Evolutionary conservation across 2,888 invertebrate species (phyloP), one percentile per base, ranked within the genome.

Genomic region (Ellobium chinense): DNA sequence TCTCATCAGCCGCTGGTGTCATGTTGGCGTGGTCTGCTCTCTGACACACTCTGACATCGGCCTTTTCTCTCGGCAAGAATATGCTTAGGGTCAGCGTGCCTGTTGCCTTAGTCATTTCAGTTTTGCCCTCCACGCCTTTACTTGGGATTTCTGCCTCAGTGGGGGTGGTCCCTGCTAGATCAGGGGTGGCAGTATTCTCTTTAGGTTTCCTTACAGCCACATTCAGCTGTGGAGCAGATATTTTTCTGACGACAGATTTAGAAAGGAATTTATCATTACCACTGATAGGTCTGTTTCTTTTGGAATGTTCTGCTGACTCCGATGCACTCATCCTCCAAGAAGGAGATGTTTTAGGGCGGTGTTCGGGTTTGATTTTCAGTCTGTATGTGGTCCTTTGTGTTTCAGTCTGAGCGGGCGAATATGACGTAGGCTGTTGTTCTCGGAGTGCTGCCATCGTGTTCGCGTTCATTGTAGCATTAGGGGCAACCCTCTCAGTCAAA

Each of bases 31-130:
- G 27, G 63, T 63, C 63, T 29, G 63, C 63, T 63, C 63, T 63
- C 18, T 63, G 2, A 29, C 63, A 63, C 12, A 29, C 27, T 27
- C 29, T 3, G 4, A 18, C 24, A 3, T 63, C 63, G 24, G n/a
- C 31, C 14, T 9, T 63, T 63, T 63, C 63, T 63, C 63, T n/a
- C 3, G 63, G 63, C 63, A 63, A 63, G 29, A 63, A 63, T n/a
- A 63, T 29, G 31, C 63, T 63, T 12, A 63, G 29, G 2, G 63
- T 29, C 4, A 63, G 31, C 3, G 29, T 63, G 27, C 63, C 31
- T 5, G 63, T 24, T 12, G 63, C 2, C 29, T 9, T 63, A 2
- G 63, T 4, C 27, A 63, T 24, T 27, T 63, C 63, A 18, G 63
- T 63, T 63, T 63, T 63, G 27, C 63, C 63, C 27, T 63, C 63